Evolutionary conservation across 2,888 invertebrate species (phyloP).

Genomic region (Cremastobaeus sp.): DNA sequence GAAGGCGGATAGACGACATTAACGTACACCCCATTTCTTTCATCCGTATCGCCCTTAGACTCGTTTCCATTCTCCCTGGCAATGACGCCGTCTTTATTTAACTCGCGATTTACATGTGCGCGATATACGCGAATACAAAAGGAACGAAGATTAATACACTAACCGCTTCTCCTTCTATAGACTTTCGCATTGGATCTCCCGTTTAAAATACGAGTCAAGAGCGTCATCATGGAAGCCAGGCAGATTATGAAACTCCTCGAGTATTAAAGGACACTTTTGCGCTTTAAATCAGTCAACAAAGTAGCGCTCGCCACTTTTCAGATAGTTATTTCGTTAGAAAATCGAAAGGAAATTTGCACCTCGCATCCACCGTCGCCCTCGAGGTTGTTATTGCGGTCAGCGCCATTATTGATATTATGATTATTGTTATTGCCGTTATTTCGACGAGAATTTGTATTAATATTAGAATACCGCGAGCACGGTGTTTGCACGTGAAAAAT

Average conservation of each 20-base stretch:
- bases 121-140: constrained; percentile 33
- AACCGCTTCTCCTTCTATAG: constrained; percentile 41
- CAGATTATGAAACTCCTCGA: constrained; percentile 54
- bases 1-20: too few species aligned
- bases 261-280: constrained; percentile 40
- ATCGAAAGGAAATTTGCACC: too few species aligned
- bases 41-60: too few species aligned
- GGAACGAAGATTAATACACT: constrained; percentile 42
- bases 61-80: too few species aligned
- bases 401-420: too few species aligned
- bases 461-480: too few species aligned
- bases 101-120: constrained; percentile 25
- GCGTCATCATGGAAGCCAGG: constrained; percentile 50
- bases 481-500: too few species aligned
- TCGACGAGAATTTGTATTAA: too few species aligned
- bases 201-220: constrained; percentile 52
- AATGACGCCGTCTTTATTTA: constrained; percentile 15
- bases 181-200: constrained; percentile 47
- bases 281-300: constrained; percentile 5
- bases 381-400: too few species aligned
- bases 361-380: too few species aligned
- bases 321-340: background rate
- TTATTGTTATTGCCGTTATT: too few species aligned
- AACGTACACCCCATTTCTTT: constrained; percentile 20
- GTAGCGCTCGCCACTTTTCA: too few species aligned